These are phyloP conservation scores for Morus bassanus DNA, from an alignment of 2,797 vertebrate species.

Conservation along the genomic window DNA sequence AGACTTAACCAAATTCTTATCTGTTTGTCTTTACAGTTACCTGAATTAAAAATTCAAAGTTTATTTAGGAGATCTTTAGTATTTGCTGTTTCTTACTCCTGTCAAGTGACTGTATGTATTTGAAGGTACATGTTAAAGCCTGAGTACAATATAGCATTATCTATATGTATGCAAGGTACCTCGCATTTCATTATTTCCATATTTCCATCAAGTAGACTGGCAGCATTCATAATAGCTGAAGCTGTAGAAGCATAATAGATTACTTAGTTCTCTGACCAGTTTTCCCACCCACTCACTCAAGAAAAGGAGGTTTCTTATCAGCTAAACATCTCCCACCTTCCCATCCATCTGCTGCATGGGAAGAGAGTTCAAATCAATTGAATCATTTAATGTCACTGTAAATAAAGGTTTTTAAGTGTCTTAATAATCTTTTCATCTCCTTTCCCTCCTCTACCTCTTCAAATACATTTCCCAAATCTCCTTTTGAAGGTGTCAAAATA, in stretches of 20 bases:
- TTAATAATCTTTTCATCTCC: not conserved
- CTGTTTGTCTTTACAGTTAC: not conserved
- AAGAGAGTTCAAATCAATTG: not conserved
- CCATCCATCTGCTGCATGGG: not conserved
- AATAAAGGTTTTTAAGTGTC: not conserved
- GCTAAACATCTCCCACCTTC: not conserved
- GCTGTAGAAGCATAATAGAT: not conserved
- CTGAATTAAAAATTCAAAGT: not conserved
- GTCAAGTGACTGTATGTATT: not conserved
- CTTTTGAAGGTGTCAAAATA: not conserved
- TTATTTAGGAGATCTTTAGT: not conserved
- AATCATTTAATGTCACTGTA: not conserved
- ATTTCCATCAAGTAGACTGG: not conserved
- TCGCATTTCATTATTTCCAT: not conserved
- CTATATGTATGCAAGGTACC: not conserved
- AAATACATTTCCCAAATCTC: not conserved
- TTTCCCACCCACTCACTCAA: not conserved
- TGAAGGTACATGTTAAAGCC: not conserved
- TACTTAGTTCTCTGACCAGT: not conserved
- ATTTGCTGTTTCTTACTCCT: not conserved
- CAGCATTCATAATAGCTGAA: not conserved
- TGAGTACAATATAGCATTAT: not conserved
- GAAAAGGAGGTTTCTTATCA: not conserved
- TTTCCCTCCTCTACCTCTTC: not conserved
- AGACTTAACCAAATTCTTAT: not conserved